Conservation (phyloP, 2,113 vertebrate species). For the Esox niger region DNA sequence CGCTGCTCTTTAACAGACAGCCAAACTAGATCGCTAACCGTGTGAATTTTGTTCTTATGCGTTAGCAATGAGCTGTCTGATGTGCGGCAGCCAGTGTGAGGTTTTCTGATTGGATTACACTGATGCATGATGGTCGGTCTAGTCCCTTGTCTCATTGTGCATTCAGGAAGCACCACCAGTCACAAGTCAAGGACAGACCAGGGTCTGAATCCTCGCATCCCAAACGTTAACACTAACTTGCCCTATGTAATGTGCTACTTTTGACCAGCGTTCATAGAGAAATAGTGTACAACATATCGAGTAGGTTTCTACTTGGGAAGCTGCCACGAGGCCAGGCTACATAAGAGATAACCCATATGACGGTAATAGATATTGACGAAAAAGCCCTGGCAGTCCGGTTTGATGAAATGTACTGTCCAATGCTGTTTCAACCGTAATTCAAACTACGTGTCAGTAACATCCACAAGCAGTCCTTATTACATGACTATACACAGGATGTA, state of each 20-base stretch:
- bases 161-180: constrained; percentile 46
- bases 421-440: constrained; percentile 1
- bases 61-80: constrained; percentile 22
- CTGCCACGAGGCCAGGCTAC: constrained; percentile 8
- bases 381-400: constrained; percentile 14
- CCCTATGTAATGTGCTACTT: not conserved
- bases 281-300: too few relatives aligned
- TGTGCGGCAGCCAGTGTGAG: not conserved
- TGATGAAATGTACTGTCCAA: constrained; percentile 30
- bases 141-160: constrained; percentile 43
- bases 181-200: constrained; percentile 49
- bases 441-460: not conserved
- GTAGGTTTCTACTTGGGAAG: constrained; percentile 26
- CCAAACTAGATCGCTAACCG: constrained; percentile 38
- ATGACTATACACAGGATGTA: not conserved
- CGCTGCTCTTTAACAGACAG: constrained; percentile 26
- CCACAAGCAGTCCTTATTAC: not conserved
- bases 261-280: not conserved
- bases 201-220: constrained; percentile 1
- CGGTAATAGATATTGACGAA: constrained; percentile 51
- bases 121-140: constrained; percentile 11
- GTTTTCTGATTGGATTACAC: constrained; percentile 10
- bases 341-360: constrained; percentile 40
- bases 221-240: too few relatives aligned
- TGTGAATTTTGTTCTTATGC: constrained; percentile 24